Percentiles rank a stretch among this genome's conserved stretches.
These are phyloP conservation scores for Lordiphosa clarofinis DNA, from an alignment of 1,140 invertebrate species.

Conservation along the genomic window DNA sequence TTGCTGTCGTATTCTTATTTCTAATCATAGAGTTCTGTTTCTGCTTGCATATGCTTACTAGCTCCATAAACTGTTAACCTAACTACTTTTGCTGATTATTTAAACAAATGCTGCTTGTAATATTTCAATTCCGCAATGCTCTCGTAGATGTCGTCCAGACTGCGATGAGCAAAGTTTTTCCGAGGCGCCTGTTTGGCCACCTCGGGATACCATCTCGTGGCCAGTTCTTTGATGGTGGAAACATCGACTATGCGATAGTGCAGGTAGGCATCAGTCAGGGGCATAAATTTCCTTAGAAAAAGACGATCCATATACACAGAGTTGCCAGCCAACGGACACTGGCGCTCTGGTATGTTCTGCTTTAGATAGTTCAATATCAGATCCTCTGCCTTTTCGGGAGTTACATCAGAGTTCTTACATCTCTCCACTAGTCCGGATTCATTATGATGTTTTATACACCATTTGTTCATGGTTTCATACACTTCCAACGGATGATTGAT, in stretches of 20 bases:
- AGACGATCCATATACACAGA: slow-evolving; percentile 91
- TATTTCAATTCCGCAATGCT: slow-evolving; percentile 91
- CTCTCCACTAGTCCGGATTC: slow-evolving; percentile 87
- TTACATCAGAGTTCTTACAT: slow-evolving; percentile 85
- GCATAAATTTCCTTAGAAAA: slow-evolving; percentile 90
- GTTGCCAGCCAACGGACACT: slow-evolving; percentile 93
- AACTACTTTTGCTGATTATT: slow-evolving; percentile 26
- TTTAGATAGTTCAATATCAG: slow-evolving; percentile 87
- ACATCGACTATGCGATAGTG: slow-evolving; percentile 98
- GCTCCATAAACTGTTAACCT: slow-evolving; percentile 3
- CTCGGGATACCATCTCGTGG: slow-evolving; percentile 86
- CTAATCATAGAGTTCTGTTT: slow-evolving; percentile 75
- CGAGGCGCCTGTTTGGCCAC: slow-evolving; percentile 82
- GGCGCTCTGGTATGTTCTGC: slow-evolving; percentile 84
- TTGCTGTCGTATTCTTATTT: slow-evolving; percentile 75
- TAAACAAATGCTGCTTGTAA: slow-evolving; percentile 84
- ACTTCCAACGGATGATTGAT: slow-evolving; percentile 89
- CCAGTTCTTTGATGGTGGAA: slow-evolving; percentile 92
- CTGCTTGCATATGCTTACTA: slow-evolving; percentile 69
- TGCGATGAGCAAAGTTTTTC: slow-evolving; percentile 87
- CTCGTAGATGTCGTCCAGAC: slow-evolving; percentile 91
- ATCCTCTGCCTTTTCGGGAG: slow-evolving; percentile 85
- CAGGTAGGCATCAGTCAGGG: slow-evolving; percentile 87
- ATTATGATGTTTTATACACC: slow-evolving; percentile 89
- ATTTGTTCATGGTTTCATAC: slow-evolving; percentile 89